A percentile compares a stretch with the other conserved stretches of the same genome.
phyloP scores from a whole-genome alignment of 1,140 invertebrate species.

The Manduca sexta region DNA sequence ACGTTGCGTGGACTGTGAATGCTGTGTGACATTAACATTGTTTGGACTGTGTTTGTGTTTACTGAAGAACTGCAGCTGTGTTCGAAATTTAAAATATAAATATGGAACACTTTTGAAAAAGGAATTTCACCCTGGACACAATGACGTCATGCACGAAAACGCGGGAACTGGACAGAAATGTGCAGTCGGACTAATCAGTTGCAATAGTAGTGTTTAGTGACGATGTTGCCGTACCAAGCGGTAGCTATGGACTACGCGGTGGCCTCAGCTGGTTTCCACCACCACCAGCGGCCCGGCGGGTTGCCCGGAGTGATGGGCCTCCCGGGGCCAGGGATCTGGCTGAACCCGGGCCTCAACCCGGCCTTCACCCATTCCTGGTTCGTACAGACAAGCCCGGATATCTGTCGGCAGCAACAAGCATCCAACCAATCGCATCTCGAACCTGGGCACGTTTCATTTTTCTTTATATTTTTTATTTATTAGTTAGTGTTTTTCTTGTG shows the following conservation, averaged over 20 bases:
- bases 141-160: background rate
- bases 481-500: slow-evolving; percentile 27
- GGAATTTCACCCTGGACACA: background rate
- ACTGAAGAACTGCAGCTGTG: slow-evolving; percentile 4
- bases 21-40: slow-evolving; percentile 21
- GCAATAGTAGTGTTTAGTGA: slow-evolving; percentile 35
- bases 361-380: slow-evolving; percentile 94
- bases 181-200: slow-evolving; percentile 27
- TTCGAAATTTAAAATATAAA: slow-evolving; percentile 16
- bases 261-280: slow-evolving; percentile 80
- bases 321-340: slow-evolving; percentile 68
- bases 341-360: slow-evolving; percentile 69
- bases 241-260: slow-evolving; percentile 92
- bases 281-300: slow-evolving; percentile 80
- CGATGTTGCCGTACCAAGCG: slow-evolving; percentile 90
- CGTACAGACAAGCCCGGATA: slow-evolving; percentile 87
- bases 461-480: slow-evolving; percentile 74
- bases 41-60: slow-evolving; percentile 8
- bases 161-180: slow-evolving; percentile 31
- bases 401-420: slow-evolving; percentile 85
- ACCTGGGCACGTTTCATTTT: slow-evolving; percentile 88
- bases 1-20: slow-evolving; percentile 4
- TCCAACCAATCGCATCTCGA: slow-evolving; percentile 86
- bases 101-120: slow-evolving; percentile 23
- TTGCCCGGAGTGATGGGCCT: slow-evolving; percentile 77